A percentile compares a stretch with the other conserved stretches of the same genome.
Evolutionary conservation across 2,797 vertebrate species (phyloP).

Genomic region (Yasuhikotakia modesta): DNA sequence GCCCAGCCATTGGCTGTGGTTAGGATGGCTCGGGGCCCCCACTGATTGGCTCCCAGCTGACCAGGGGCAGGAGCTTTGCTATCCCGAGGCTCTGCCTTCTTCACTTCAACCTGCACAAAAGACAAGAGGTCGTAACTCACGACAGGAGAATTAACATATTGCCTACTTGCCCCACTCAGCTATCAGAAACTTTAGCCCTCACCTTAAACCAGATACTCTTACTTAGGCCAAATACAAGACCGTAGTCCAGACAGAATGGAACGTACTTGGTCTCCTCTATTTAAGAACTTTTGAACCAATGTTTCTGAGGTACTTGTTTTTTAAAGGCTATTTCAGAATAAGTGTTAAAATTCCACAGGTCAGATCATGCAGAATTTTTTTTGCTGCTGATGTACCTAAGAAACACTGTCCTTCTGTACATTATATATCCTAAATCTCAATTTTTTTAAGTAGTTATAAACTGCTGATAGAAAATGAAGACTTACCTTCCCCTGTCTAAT

Average conservation of each 20-base stretch:
- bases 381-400: conserved; percentile 83
- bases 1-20: conserved; percentile 98
- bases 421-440: conserved; percentile 68
- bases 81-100: conserved; percentile 97
- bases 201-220: conserved; percentile 71
- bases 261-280: conserved; percentile 59
- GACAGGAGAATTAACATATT: conserved; percentile 55
- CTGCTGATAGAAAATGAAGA: conserved; percentile 93
- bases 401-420: conserved; percentile 80
- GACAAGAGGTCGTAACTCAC: conserved; percentile 76
- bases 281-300: conserved; percentile 69
- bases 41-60: conserved; percentile 90
- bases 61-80: conserved; percentile 90
- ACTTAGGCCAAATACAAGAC: conserved; percentile 74
- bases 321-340: not conserved
- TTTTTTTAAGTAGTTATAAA: conserved; percentile 72
- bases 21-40: conserved; percentile 92
- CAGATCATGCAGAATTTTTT: not conserved
- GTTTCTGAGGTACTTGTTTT: conserved; percentile 91
- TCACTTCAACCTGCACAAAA: conserved; percentile 99
- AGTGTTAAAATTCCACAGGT: not conserved
- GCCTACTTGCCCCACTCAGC: conserved; percentile 69
- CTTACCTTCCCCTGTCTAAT: conserved; percentile 98
- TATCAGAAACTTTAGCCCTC: conserved; percentile 68
- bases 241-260: conserved; percentile 54